Base-by-base conservation (phyloP, 2,888 invertebrate genomes). In the Rotaria magnacalcarata region DNA sequence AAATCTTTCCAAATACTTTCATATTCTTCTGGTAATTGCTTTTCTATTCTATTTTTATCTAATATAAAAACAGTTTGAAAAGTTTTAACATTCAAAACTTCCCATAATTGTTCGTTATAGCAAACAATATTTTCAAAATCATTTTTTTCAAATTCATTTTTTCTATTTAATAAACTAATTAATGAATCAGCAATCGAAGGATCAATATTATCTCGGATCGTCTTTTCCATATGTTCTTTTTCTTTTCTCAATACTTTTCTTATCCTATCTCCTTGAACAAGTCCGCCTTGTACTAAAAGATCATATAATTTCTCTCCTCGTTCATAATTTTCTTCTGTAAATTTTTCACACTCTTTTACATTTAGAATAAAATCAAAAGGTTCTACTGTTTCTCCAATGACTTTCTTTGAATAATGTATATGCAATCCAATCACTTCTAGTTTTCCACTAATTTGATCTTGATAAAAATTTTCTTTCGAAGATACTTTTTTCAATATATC, bases 71-170 rank as follows among this genome's bases (percentile, higher is more conserved):
- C 75, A 19, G 21, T 6, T 75, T 75, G 43, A 19, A 2, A 2
- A 41, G 41, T 75, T 43, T 43, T 41, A 1, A 75, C 16, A 43
- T 75, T 75, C n/a, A 75, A 75, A 75, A 11, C 43, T 43, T 75
- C 43, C 75, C 75, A 75, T 75, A 75, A 21, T 10, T 75, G 34
- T 41, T 75, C 75, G 19, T 75, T 41, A 21, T 24, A 43, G n/a
- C 75, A 75, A 75, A 75, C 75, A 43, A 75, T 75, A 6, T 75
- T 19, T 43, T 75, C n/a, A 75, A 75, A 75, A 43, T 75, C 75
- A 11, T 41, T 43, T 43, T 41, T 41, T 43, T 24, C 34, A 43
- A 75, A 75, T 5, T 11, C 7, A 21, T 41, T 43, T 43, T 75
- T 41, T 4, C 14, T 43, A 8, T 43, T 43, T 43, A 75, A 75